phyloP scores from a whole-genome alignment of 2,113 vertebrate genomes.

The Hystrix brachyura region DNA sequence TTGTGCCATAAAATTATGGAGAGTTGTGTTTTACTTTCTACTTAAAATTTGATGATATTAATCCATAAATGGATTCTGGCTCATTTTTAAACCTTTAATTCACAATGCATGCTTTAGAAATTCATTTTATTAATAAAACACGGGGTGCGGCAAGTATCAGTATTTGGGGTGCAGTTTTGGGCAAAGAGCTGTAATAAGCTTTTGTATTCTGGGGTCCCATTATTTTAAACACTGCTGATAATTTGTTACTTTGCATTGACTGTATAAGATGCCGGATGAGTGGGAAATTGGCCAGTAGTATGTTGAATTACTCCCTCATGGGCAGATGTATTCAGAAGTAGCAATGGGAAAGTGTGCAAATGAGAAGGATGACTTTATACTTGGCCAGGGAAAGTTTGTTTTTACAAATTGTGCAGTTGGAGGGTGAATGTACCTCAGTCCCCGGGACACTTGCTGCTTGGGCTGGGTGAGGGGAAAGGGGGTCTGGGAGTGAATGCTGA shows the following conservation, averaged over 20 bases:
- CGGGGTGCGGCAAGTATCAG: not conserved
- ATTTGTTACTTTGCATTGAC: not conserved
- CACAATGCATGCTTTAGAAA: not conserved
- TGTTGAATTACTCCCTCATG: not conserved
- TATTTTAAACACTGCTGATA: not conserved
- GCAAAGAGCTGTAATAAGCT: not conserved
- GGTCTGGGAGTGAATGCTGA: not conserved
- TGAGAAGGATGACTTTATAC: not conserved
- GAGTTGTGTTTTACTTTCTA: constrained; percentile 66
- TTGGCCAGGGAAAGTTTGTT: constrained; percentile 16
- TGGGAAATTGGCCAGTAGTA: not conserved
- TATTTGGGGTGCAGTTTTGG: constrained; percentile 60
- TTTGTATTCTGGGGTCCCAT: not conserved
- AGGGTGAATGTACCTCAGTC: not conserved
- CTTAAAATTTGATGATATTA: constrained; percentile 64
- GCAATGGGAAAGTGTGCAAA: not conserved
- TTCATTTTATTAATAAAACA: not conserved
- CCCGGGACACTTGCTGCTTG: not conserved
- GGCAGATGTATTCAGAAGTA: not conserved
- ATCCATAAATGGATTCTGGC: not conserved
- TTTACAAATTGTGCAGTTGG: not conserved
- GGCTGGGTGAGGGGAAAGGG: not conserved
- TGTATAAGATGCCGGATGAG: not conserved
- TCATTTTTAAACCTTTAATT: constrained; percentile 63
- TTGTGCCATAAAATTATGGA: not conserved